These are phyloP conservation scores for Biston stratarius DNA, from an alignment of 2,888 invertebrate genomes.

Conservation along the genomic window DNA sequence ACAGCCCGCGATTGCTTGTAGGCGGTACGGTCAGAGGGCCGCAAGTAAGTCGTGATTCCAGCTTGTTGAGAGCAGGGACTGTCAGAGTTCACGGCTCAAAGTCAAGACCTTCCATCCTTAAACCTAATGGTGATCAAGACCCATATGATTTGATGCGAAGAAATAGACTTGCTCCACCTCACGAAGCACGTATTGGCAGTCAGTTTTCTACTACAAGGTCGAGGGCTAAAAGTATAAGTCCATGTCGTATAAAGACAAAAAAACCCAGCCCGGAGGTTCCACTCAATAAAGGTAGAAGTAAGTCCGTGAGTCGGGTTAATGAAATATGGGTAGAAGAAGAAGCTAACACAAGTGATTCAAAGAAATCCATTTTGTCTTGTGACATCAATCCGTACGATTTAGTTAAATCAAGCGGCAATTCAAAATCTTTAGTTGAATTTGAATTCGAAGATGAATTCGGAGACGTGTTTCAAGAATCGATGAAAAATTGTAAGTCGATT, in stretches of 20 bases:
- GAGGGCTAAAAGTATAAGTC: conserved; percentile 86
- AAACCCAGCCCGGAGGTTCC: conserved; percentile 77
- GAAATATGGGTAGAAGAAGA: conserved; percentile 81
- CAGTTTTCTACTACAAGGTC: conserved; percentile 81
- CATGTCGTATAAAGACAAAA: conserved; percentile 84
- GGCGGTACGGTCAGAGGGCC: conserved; percentile 89
- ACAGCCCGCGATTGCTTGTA: conserved; percentile 80
- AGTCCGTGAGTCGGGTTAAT: conserved; percentile 80
- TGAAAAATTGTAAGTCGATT: conserved; percentile 65
- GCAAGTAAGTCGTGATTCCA: conserved; percentile 76
- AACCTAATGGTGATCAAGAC: conserved; percentile 87
- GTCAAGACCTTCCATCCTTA: conserved; percentile 88
- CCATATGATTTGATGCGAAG: conserved; percentile 95
- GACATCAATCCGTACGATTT: conserved; percentile 94
- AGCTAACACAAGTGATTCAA: conserved; percentile 63
- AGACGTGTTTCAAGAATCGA: conserved; percentile 73
- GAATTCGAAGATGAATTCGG: conserved; percentile 84
- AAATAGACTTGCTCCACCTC: conserved; percentile 89
- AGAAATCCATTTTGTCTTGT: conserved; percentile 93
- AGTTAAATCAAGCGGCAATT: conserved; percentile 86
- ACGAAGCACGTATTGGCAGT: conserved; percentile 83
- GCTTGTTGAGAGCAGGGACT: conserved; percentile 87
- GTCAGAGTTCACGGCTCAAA: conserved; percentile 87
- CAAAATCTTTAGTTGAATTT: conserved; percentile 80
- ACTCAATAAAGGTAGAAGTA: conserved; percentile 75